These are phyloP conservation scores for Eubasilissa regina DNA, from an alignment of 1,140 invertebrate genomes.

Conservation along the genomic window DNA sequence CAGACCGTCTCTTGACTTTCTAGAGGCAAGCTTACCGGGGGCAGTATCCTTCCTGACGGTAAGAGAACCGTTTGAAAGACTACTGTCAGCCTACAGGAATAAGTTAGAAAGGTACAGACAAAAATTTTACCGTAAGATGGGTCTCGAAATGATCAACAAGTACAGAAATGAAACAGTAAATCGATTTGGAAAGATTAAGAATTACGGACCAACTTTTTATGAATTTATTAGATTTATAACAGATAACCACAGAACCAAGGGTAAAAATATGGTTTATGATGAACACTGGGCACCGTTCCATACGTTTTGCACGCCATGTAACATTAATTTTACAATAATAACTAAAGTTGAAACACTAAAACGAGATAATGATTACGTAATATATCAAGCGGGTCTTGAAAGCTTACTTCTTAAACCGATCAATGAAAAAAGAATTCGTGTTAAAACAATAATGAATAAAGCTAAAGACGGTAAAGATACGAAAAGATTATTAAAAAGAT, in stretches of 20 bases:
- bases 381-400: slow-evolving; percentile 75
- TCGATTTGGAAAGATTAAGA: slow-evolving; percentile 65
- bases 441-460: slow-evolving; percentile 72
- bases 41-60: slow-evolving; percentile 86
- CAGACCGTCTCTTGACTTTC: slow-evolving; percentile 72
- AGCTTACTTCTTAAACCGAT: slow-evolving; percentile 71
- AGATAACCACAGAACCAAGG: slow-evolving; percentile 66
- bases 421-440: slow-evolving; percentile 70
- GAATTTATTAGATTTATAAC: slow-evolving; percentile 80
- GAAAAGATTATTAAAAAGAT: slow-evolving; percentile 72
- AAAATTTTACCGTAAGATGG: slow-evolving; percentile 81
- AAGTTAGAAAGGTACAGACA: slow-evolving; percentile 85
- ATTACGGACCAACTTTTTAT: slow-evolving; percentile 77
- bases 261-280: slow-evolving; percentile 70
- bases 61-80: slow-evolving; percentile 90
- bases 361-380: slow-evolving; percentile 79
- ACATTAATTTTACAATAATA: slow-evolving; percentile 77
- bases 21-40: slow-evolving; percentile 72
- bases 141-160: slow-evolving; percentile 76
- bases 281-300: slow-evolving; percentile 85
- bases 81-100: slow-evolving; percentile 92
- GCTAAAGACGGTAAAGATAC: slow-evolving; percentile 72
- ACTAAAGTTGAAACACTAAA: slow-evolving; percentile 81
- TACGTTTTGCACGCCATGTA: slow-evolving; percentile 83
- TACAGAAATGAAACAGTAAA: slow-evolving; percentile 68